Evolutionary conservation across 2,888 invertebrate species (phyloP), one percentile per base, ranked within the genome.

Genomic region (Tridacna gigas): DNA sequence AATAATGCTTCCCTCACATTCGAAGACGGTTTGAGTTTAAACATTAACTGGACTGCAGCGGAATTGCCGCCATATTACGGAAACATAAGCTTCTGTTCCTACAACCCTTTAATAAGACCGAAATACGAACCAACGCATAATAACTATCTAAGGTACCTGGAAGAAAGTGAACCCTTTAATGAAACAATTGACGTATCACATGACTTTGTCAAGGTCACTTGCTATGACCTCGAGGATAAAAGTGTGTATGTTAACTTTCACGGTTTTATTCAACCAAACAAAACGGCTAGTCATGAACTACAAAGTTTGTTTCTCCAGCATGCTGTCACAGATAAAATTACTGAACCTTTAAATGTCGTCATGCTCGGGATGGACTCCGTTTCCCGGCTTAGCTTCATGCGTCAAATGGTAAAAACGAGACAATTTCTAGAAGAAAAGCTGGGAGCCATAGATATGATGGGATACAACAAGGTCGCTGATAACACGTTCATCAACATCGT

Each of bases 391-490:
- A 98, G 98, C 95, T 97, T 98, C 90, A 96, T 97, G 86, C 96
- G 98, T 77, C 97, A 97, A 90, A 97, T 98, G 97, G 97, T 97
- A 0, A 96, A 96, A 91, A 97, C 88, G 86, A 89, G 90, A 11
- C 93, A 95, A 4, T 96, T 96, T 89, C 95, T 98, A 75, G 95
- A 96, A 80, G 94, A 96, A 26, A 96, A 96, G 28, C 95, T 97
- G 84, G 96, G 96, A 28, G 96, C 97, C 56, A 96, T 97, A 76
- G 97, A 98, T 93, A 96, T 99, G 93, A 95, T 97, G 88, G 98
- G 98, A 11, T 98, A 97, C 94, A 98, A 97, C 93, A 99, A 98
- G 96, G 97, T 98, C 13, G 98, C 97, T 5, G 98, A 98, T 94
- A 98, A 98, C 94, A 98, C 98, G 0, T 98, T 97, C 94, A 82